Conservation (phyloP, 2,888 invertebrate genomes). For the Philereme vetulata region DNA sequence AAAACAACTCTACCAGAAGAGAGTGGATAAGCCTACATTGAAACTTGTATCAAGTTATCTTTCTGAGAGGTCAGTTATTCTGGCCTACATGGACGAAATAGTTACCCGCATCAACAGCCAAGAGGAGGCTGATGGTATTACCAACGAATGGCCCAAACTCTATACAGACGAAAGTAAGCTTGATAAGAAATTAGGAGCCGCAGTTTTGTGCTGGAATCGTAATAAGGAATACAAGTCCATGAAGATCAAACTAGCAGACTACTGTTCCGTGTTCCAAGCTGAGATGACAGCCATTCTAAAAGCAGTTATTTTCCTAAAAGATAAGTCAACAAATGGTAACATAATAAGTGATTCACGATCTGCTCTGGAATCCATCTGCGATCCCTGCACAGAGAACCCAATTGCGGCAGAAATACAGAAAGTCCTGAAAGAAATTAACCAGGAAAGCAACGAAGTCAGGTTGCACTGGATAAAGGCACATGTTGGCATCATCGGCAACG, state of each 20-base stretch:
- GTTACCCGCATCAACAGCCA: too few relatives aligned
- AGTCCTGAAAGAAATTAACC: too few relatives aligned
- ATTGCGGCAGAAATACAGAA: too few relatives aligned
- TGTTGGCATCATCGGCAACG: slow-evolving; percentile 1
- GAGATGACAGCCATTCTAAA: background rate
- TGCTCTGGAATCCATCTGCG: background rate
- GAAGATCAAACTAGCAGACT: background rate
- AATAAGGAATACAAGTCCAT: background rate
- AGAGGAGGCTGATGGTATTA: too few relatives aligned
- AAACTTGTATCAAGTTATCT: background rate
- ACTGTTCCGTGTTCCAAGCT: background rate
- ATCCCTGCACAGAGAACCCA: too few relatives aligned
- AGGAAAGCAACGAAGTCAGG: too few relatives aligned
- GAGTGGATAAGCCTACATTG: background rate
- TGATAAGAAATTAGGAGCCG: slow-evolving; percentile 4
- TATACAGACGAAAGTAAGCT: slow-evolving; percentile 9
- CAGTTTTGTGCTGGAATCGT: background rate
- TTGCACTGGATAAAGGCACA: too few relatives aligned
- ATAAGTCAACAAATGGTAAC: background rate
- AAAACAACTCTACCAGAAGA: background rate
- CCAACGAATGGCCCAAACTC: too few relatives aligned
- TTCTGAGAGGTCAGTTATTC: too few relatives aligned
- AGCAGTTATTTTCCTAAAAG: background rate
- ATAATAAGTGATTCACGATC: slow-evolving; percentile 6
- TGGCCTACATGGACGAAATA: too few relatives aligned